Percentiles rank a stretch among this genome's conserved stretches.
phyloP scores from a whole-genome alignment of 2,888 invertebrate species.

The Hanleya hanleyi region DNA sequence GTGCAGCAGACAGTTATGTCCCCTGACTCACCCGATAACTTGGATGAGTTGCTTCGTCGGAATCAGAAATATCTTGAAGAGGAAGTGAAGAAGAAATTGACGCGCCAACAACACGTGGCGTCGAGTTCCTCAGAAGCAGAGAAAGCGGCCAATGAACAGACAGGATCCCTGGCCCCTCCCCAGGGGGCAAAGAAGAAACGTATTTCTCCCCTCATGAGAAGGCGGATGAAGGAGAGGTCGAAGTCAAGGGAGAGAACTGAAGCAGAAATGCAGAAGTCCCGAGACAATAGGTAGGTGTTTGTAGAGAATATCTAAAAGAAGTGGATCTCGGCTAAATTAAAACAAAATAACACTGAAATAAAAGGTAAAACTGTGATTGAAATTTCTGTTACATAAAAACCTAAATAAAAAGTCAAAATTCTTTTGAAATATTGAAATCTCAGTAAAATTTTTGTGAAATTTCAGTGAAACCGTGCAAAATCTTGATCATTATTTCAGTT shows the following conservation, averaged over 20 bases:
- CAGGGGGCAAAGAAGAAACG: not conserved
- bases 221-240: not conserved
- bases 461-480: too few species aligned
- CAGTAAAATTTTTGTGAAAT: too few species aligned
- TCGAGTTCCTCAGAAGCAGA: not conserved
- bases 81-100: conserved; percentile 1
- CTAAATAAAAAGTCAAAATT: too few species aligned
- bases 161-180: not conserved
- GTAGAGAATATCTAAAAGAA: too few species aligned
- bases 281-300: too few species aligned
- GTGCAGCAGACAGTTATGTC: not conserved
- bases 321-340: too few species aligned
- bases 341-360: too few species aligned
- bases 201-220: conserved; percentile 3
- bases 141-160: not conserved
- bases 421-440: too few species aligned
- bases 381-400: too few species aligned
- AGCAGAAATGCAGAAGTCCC: too few species aligned
- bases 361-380: too few species aligned
- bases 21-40: conserved; percentile 11
- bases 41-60: conserved; percentile 7
- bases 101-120: not conserved
- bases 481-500: too few species aligned
- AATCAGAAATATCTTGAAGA: conserved; percentile 14
- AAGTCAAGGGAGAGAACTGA: conserved; percentile 5